Evolutionary conservation across 2,113 vertebrate species (phyloP).

Genomic region (Proterorhinus semilunaris): DNA sequence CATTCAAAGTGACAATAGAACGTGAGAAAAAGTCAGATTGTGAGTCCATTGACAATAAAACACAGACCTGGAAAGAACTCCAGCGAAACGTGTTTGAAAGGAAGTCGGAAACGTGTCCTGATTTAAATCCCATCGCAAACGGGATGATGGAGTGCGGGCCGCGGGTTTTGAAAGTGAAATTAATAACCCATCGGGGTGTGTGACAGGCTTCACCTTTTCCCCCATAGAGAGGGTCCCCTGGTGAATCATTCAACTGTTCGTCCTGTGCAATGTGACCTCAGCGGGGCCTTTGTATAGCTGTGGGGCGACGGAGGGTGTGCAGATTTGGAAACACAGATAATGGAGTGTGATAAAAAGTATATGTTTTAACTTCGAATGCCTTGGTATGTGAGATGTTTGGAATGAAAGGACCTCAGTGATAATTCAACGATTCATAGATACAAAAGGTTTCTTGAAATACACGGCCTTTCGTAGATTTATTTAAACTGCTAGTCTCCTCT

Average conservation of each 20-base stretch:
- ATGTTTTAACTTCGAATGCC: neutral
- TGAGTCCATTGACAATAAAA: neutral
- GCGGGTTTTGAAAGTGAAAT: conserved; percentile 48
- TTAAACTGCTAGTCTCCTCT: no score
- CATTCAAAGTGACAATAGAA: no score
- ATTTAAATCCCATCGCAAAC: conserved; percentile 44
- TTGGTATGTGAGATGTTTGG: neutral
- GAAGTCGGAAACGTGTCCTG: conserved; percentile 33
- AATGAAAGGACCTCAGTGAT: no score
- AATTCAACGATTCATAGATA: no score
- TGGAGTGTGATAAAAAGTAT: neutral
- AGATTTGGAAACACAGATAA: neutral
- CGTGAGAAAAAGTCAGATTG: no score
- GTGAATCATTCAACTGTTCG: conserved; percentile 39
- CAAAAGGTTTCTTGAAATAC: no score
- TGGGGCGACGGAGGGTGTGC: neutral
- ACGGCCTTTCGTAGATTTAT: no score
- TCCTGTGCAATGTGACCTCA: conserved; percentile 12
- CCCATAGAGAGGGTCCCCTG: conserved; percentile 15
- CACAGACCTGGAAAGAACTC: neutral
- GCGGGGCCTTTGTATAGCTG: neutral
- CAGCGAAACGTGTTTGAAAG: neutral
- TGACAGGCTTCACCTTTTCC: conserved; percentile 41
- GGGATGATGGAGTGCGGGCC: conserved; percentile 48
- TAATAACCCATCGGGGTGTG: conserved; percentile 52